Conservation (phyloP, 2,113 vertebrate genomes). For the Petrocephalus microphthalmus region DNA sequence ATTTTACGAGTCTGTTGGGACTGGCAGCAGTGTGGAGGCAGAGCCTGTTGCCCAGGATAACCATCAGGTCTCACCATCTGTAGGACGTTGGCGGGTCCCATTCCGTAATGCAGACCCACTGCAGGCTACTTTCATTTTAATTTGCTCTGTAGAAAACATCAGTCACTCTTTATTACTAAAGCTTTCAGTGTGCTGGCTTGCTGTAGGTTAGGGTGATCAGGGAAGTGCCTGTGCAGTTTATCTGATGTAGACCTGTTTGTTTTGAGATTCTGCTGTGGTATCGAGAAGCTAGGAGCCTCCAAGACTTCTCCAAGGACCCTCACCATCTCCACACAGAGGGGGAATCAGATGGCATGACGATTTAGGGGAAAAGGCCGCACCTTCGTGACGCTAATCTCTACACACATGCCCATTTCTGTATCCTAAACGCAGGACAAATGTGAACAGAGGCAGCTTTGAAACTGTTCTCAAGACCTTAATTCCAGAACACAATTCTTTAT, state of each 20-base stretch:
- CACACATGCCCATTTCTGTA: background rate
- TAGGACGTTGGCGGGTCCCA: background rate
- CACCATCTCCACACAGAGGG: background rate
- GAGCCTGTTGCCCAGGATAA: background rate
- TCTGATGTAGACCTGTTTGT: background rate
- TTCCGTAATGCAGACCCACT: background rate
- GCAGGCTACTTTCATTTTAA: background rate
- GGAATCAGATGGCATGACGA: background rate
- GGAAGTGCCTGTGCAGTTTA: background rate
- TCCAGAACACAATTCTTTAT: background rate
- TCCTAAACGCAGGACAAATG: background rate
- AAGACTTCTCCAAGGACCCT: background rate
- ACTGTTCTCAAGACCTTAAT: background rate
- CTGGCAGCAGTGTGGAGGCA: background rate
- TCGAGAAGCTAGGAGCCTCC: background rate
- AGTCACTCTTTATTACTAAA: background rate
- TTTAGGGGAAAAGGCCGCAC: background rate
- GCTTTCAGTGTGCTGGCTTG: background rate
- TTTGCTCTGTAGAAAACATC: background rate
- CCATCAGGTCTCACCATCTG: background rate
- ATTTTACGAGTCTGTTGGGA: background rate
- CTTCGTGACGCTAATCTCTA: background rate
- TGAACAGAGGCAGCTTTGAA: background rate
- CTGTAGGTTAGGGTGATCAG: background rate
- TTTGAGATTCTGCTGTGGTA: background rate